Percentiles rank a stretch among this genome's conserved stretches.
These are phyloP conservation scores for Thymelicus sylvestris DNA, from an alignment of 2,888 invertebrate species.

Conservation along the genomic window DNA sequence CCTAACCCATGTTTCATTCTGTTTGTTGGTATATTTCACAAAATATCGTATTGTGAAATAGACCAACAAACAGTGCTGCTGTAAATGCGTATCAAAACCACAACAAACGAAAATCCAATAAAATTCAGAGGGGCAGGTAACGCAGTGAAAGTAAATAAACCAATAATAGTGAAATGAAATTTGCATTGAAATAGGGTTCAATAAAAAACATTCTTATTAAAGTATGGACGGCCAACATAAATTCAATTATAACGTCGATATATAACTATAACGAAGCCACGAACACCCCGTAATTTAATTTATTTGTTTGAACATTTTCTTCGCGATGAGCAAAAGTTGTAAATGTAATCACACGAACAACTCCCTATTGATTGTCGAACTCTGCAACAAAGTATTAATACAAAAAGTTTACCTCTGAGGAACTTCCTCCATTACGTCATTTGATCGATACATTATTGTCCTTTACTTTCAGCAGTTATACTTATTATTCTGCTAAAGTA, in stretches of 20 bases:
- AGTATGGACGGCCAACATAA: too few species aligned
- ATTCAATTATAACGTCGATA: too few species aligned
- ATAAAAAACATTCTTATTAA: too few species aligned
- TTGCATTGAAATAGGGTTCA: too few species aligned
- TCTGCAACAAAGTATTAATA: constrained; percentile 31
- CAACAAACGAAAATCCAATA: not conserved
- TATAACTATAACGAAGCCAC: not conserved
- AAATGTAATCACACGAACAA: constrained; percentile 25
- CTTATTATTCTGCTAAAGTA: too few species aligned
- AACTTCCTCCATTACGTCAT: constrained; percentile 21
- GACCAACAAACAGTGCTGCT: not conserved
- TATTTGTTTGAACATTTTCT: constrained; percentile 8
- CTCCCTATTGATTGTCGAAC: constrained; percentile 28
- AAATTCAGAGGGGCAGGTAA: too few species aligned
- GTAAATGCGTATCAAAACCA: not conserved
- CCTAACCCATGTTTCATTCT: too few species aligned
- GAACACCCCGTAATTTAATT: not conserved
- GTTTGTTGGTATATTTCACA: too few species aligned
- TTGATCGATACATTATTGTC: constrained; percentile 25
- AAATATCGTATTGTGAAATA: too few species aligned
- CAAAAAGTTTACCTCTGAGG: constrained; percentile 27
- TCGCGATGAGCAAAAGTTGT: constrained; percentile 4
- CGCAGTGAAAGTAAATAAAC: not conserved
- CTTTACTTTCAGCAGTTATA: not conserved
- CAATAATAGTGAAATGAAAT: not conserved